phyloP scores from a whole-genome alignment of 2,888 invertebrate species.

The Biston betularia region DNA sequence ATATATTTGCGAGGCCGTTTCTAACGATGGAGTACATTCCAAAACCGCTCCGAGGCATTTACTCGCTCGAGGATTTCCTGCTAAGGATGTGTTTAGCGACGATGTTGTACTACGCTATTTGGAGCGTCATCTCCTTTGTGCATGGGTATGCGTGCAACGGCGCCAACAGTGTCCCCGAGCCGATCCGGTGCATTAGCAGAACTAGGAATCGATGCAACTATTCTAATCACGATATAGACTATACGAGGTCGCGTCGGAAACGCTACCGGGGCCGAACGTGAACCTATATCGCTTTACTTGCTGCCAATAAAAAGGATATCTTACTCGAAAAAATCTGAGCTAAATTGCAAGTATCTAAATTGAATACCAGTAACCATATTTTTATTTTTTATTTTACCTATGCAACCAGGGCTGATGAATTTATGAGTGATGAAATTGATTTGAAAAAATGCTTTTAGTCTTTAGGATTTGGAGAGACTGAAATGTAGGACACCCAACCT shows the following conservation, averaged over 20 bases:
- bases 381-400: neutral
- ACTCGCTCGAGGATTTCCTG: conserved; percentile 52
- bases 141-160: conserved; percentile 16
- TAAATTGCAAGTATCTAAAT: neutral
- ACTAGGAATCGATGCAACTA: neutral
- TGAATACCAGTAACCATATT: neutral
- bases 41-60: conserved; percentile 20
- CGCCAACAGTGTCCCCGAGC: too few species aligned
- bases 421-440: neutral
- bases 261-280: conserved; percentile 6
- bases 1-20: neutral
- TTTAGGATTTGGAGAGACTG: neutral
- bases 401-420: conserved; percentile 1
- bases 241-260: conserved; percentile 3
- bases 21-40: conserved; percentile 15
- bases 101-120: conserved; percentile 55
- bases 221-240: neutral
- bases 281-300: neutral
- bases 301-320: neutral
- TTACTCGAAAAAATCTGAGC: neutral
- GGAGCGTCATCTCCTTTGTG: conserved; percentile 46
- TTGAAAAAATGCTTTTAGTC: neutral
- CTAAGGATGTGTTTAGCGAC: conserved; percentile 58
- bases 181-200: neutral
- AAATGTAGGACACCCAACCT: neutral